Conservation (phyloP, 2,888 invertebrate species). For the Cantharis lateralis region DNA sequence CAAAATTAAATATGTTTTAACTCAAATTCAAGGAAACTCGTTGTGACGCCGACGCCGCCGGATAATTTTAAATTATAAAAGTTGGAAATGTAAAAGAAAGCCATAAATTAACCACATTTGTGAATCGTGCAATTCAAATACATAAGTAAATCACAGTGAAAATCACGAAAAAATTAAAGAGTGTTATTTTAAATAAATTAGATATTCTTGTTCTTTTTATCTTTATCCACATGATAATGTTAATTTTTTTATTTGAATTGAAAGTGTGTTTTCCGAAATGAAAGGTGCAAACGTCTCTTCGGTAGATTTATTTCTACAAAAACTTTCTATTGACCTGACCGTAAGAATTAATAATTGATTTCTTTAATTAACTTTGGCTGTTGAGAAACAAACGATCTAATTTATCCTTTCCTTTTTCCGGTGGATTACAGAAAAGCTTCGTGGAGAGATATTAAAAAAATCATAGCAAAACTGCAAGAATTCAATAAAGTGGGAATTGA, state of each 20-base stretch:
- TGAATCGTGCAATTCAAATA: too few relatives aligned
- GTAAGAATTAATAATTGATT: neutral
- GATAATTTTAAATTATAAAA: too few relatives aligned
- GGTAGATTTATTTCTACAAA: neutral
- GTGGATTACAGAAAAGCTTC: neutral
- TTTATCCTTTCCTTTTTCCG: neutral
- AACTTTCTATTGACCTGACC: neutral
- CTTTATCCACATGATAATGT: neutral
- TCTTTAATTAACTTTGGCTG: neutral
- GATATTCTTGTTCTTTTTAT: too few relatives aligned
- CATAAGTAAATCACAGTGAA: too few relatives aligned
- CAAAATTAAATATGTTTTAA: too few relatives aligned
- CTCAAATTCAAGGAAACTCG: too few relatives aligned
- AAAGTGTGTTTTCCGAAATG: neutral
- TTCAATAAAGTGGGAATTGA: neutral
- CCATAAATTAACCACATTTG: too few relatives aligned
- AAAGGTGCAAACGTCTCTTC: neutral
- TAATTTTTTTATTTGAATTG: neutral
- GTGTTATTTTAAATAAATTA: too few relatives aligned
- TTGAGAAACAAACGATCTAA: neutral
- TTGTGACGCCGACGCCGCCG: too few relatives aligned
- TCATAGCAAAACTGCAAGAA: neutral
- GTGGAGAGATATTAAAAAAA: neutral
- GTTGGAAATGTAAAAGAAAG: too few relatives aligned
- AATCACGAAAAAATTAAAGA: too few relatives aligned